Evolutionary conservation across 2,888 invertebrate genomes (phyloP).

Genomic region (Heliconius ismenius): DNA sequence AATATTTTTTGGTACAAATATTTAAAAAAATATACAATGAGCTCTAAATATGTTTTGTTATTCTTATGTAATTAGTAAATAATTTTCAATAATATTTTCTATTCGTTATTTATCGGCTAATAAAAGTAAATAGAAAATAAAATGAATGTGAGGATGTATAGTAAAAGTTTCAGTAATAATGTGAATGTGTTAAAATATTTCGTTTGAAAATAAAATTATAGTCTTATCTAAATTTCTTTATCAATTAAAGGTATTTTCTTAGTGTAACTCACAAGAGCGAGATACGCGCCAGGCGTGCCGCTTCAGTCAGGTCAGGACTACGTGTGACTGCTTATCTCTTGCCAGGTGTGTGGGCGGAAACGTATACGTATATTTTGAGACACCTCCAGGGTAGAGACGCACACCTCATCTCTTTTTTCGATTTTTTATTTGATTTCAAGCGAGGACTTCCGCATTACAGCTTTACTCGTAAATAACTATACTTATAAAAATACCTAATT

Average conservation of each 20-base stretch:
- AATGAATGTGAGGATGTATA: not conserved
- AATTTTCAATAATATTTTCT: too few relatives aligned
- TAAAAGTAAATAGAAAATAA: not conserved
- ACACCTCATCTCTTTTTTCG: slow-evolving; percentile 28
- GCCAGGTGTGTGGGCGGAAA: slow-evolving; percentile 69
- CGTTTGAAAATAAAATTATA: not conserved
- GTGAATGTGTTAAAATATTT: not conserved
- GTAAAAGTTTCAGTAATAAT: not conserved
- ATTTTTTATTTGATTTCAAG: slow-evolving; percentile 20
- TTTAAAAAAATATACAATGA: not conserved
- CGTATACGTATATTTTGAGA: slow-evolving; percentile 43
- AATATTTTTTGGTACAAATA: slow-evolving; percentile 1
- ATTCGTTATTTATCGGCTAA: too few relatives aligned
- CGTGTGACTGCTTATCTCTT: slow-evolving; percentile 63
- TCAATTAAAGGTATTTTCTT: slow-evolving; percentile 19
- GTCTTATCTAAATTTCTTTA: not conserved
- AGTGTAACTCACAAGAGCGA: slow-evolving; percentile 58
- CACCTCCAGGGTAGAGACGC: slow-evolving; percentile 31
- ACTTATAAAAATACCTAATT: too few relatives aligned
- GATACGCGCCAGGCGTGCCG: slow-evolving; percentile 55
- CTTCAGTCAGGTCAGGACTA: slow-evolving; percentile 55
- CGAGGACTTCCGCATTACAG: not conserved
- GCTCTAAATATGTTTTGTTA: not conserved
- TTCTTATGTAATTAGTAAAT: not conserved
- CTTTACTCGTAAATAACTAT: too few relatives aligned